Conservation (phyloP, 2,113 vertebrate genomes). For the Paracanthobrama guichenoti region DNA sequence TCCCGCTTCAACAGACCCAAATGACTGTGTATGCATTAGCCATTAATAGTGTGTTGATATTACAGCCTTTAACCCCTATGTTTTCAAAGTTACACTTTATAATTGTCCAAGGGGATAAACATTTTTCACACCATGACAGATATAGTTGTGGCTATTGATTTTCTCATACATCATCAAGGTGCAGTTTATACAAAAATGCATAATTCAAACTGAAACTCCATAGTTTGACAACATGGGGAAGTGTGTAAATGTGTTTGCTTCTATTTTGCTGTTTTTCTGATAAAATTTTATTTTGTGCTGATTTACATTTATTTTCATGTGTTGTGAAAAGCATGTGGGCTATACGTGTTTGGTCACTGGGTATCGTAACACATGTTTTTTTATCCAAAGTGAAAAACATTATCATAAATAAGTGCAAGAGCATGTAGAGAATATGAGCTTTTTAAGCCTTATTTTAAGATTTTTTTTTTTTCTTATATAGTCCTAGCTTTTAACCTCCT, state of each 20-base stretch:
- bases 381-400: background rate
- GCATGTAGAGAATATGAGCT: too few species aligned
- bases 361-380: background rate
- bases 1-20: background rate
- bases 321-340: background rate
- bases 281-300: background rate
- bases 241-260: background rate
- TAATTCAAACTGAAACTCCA: background rate
- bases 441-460: too few species aligned
- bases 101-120: background rate
- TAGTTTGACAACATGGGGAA: background rate
- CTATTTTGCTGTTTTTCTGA: background rate
- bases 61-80: background rate
- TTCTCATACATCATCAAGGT: constrained; percentile 11
- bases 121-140: background rate
- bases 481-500: too few species aligned
- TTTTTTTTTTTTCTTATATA: too few species aligned
- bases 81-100: background rate
- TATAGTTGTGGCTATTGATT: background rate
- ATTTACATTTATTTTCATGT: background rate
- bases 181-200: background rate
- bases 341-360: background rate
- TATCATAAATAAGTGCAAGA: background rate
- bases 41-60: background rate
- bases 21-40: background rate